Conservation (phyloP, 2,797 vertebrate species). For the Lithobates pipiens region DNA sequence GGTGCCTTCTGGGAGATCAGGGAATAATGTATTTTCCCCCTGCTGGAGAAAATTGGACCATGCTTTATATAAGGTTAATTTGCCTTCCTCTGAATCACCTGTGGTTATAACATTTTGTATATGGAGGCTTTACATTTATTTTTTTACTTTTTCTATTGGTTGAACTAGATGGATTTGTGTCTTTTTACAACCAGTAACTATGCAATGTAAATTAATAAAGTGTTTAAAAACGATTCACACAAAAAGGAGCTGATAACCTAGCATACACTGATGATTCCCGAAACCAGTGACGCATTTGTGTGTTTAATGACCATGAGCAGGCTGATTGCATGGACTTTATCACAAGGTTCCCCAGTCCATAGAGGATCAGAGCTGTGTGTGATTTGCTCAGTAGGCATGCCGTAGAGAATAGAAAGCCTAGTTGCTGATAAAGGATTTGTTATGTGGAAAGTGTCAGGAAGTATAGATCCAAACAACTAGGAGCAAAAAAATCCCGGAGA, state of each 20-base stretch:
- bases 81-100: too few species aligned
- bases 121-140: too few species aligned
- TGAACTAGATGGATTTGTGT: too few species aligned
- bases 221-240: too few species aligned
- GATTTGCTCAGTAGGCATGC: background rate
- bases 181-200: too few species aligned
- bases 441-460: slow-evolving; percentile 28
- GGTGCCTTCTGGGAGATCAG: too few species aligned
- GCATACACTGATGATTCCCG: background rate
- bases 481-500: slow-evolving; percentile 20
- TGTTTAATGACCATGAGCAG: slow-evolving; percentile 13
- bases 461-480: slow-evolving; percentile 15
- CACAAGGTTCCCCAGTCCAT: slow-evolving; percentile 7
- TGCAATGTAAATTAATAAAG: too few species aligned
- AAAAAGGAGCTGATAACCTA: background rate
- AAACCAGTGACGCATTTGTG: slow-evolving; percentile 13
- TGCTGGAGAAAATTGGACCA: too few species aligned
- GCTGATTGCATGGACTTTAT: slow-evolving; percentile 25
- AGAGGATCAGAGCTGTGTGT: background rate
- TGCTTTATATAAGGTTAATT: too few species aligned
- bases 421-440: background rate
- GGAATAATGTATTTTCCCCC: too few species aligned
- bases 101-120: too few species aligned
- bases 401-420: background rate
- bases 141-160: too few species aligned